Conservation (phyloP, 1,140 invertebrate genomes). For the Lordiphosa stackelbergi region DNA sequence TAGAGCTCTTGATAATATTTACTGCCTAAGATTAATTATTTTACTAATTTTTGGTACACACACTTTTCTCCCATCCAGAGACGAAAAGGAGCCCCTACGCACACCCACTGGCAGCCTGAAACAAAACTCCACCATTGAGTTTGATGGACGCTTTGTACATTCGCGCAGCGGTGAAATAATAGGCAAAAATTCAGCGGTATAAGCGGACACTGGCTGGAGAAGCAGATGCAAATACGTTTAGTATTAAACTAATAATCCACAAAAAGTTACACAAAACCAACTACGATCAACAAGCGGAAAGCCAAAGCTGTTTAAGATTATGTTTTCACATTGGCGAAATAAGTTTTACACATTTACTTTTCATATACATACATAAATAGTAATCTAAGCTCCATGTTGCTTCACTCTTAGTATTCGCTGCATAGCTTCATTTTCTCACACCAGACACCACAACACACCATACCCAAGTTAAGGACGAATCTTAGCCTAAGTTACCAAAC, state of each 20-base stretch:
- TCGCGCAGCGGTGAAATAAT: constrained; percentile 88
- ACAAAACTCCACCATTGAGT: constrained; percentile 87
- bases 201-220: constrained; percentile 65
- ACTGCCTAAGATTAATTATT: neutral
- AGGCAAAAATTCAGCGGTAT: constrained; percentile 90
- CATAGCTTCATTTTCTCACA: constrained; percentile 5
- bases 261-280: too few relatives aligned
- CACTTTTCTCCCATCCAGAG: constrained; percentile 78
- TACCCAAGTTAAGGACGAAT: constrained; percentile 1
- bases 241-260: too few relatives aligned
- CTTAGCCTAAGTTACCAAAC: neutral
- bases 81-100: constrained; percentile 88
- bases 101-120: constrained; percentile 83
- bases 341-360: too few relatives aligned
- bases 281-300: too few relatives aligned
- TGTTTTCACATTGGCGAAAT: too few relatives aligned
- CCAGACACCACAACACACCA: too few relatives aligned
- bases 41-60: neutral
- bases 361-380: too few relatives aligned
- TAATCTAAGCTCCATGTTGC: too few relatives aligned
- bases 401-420: too few relatives aligned
- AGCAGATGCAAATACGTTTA: too few relatives aligned
- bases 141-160: constrained; percentile 87
- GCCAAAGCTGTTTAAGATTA: too few relatives aligned
- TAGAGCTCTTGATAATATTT: neutral